phyloP scores from a whole-genome alignment of 2,888 invertebrate genomes.

The Drosophila limbata region DNA sequence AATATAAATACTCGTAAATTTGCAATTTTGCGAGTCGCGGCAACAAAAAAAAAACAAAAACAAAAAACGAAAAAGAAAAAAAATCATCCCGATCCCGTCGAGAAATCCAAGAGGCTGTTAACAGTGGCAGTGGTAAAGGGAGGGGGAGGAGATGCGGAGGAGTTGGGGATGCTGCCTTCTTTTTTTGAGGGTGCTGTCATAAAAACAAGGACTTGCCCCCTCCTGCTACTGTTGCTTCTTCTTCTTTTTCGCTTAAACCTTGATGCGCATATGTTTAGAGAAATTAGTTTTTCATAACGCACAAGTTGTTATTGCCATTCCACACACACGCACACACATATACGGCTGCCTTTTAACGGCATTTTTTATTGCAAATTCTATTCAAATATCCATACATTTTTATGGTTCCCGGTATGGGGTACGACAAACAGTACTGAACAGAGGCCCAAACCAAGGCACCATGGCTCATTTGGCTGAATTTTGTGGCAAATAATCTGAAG shows the following conservation, averaged over 20 bases:
- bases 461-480: not conserved
- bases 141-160: not conserved
- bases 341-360: constrained; percentile 76
- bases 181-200: constrained; percentile 55
- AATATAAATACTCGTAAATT: constrained; percentile 83
- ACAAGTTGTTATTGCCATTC: constrained; percentile 80
- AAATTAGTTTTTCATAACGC: constrained; percentile 83
- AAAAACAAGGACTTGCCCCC: constrained; percentile 42
- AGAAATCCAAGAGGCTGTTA: constrained; percentile 60
- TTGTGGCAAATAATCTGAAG: not conserved
- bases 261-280: constrained; percentile 80
- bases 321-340: constrained; percentile 18
- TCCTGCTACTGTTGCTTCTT: not conserved
- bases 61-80: not conserved
- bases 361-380: constrained; percentile 83
- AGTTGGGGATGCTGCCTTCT: not conserved
- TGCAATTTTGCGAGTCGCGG: constrained; percentile 74
- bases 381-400: constrained; percentile 82
- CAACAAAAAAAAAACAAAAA: constrained; percentile 23
- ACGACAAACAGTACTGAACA: constrained; percentile 41
- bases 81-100: constrained; percentile 37
- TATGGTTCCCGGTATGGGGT: constrained; percentile 61
- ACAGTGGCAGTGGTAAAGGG: constrained; percentile 10
- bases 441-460: not conserved
- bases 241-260: constrained; percentile 44